Percentiles rank a stretch among this genome's conserved stretches.
Conservation (phyloP, 2,113 vertebrate genomes). For the Lepus timidus region DNA sequence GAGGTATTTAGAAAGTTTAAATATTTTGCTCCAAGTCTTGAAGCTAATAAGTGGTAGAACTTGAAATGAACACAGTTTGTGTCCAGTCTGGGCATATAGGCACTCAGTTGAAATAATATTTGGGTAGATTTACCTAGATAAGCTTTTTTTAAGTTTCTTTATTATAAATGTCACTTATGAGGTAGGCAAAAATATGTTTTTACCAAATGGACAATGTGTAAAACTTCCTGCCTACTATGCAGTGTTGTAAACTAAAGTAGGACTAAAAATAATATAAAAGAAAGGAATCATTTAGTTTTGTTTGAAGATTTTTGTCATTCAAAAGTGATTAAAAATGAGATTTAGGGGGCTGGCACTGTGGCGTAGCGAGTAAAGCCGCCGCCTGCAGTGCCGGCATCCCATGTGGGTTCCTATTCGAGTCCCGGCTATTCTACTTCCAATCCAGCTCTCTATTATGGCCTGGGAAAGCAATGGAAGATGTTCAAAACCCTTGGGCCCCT, state of each 20-base stretch:
- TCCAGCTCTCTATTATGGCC: too few species aligned
- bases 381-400: too few species aligned
- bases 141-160: slow-evolving; percentile 4
- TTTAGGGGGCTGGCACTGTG: neutral
- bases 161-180: slow-evolving; percentile 33
- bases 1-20: neutral
- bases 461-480: too few species aligned
- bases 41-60: neutral
- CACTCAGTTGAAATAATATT: neutral
- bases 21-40: neutral
- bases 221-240: slow-evolving; percentile 11
- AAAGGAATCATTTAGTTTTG: slow-evolving; percentile 4
- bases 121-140: slow-evolving; percentile 6
- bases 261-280: neutral
- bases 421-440: too few species aligned
- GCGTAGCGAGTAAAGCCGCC: too few species aligned
- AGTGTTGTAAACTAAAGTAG: slow-evolving; percentile 51
- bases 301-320: slow-evolving; percentile 29
- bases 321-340: slow-evolving; percentile 40
- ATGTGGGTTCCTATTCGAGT: too few species aligned
- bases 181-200: slow-evolving; percentile 34
- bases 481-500: too few species aligned
- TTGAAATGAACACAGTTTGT: neutral
- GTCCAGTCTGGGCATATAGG: neutral
- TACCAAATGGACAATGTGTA: neutral